Base-by-base conservation (phyloP, 1,140 invertebrate genomes). In the Dryas iulia region DNA sequence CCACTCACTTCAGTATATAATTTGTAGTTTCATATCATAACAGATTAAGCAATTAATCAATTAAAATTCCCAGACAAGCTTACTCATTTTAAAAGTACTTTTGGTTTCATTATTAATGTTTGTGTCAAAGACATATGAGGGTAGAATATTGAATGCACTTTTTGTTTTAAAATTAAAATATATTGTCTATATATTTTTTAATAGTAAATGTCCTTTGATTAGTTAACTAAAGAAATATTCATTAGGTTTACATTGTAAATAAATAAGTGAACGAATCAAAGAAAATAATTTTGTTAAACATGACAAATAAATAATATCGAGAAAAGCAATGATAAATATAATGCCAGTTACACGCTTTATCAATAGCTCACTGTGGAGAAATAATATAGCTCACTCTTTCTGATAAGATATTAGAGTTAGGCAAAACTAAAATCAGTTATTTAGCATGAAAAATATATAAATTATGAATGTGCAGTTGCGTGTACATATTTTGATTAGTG, bases 11-110 rank as follows among this genome's bases (percentile, higher is more conserved):
- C 14, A 6, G 14, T 1, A 21, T 10, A 47, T 8, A 2, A 47
- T 47, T 47, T 47, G 18, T 21, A 47, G 2, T 47, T 18, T 47
- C 39, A 47, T 47, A 6, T 47, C 18, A 47, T 47, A 47, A 21
- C 39, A 47, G 12, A 59, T 33, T 14, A 33, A 21, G 6, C 30
- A 33, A 59, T 59, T 59, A 59, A 24, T 59, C 33, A 60, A 47
- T 47, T 47, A 60, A 60, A 60, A 60, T 60, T 60, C 33, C 21
- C 33, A 60, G 59, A 47, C 59, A 60, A 18, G 18, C 39, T 47
- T 3, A 10, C 39, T 47, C 39, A 47, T 21, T 47, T 47, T 18
- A 47, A 47, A 47, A 18, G 0, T n/a, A 47, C n/a, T 21, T 47
- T 47, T 47, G n/a, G n/a, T 39, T 18, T 39, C 14, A 39, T 39